Base-by-base conservation (phyloP, 2,888 invertebrate genomes). In the Athetis lepigone region DNA sequence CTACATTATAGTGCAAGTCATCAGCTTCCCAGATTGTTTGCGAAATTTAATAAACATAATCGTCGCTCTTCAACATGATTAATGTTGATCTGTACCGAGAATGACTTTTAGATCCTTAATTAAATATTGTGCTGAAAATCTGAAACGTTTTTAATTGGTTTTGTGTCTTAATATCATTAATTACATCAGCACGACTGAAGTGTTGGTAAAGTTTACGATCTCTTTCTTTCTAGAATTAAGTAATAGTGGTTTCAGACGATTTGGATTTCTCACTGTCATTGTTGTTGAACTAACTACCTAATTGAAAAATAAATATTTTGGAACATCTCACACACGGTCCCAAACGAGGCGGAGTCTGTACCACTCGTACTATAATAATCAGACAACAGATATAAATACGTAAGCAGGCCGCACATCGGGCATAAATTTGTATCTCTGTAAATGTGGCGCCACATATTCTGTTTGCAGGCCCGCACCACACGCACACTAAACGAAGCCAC, bases 41-140 rank as follows among this genome's bases (percentile, higher is more conserved):
- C 49, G 18, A 55, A 65, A 60, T 46, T 69, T 94, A 9, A 97
- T 97, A 50, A 96, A 66, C 57, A 64, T 36, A 25, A 52, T 39
- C 39, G 54, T 55, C 46, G 43, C 56, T 19, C 40, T 59, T 47
- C 39, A 43, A 59, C 39, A 59, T 78, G 70, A 75, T 79, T 59
- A 75, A 75, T 75, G 56, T 37, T 46, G 33, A 62, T 52, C 36
- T 21, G 47, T 45, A 55, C 21, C 21, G 19, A 33, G 11, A 46
- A 8, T 37, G 54, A 23, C 47, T 39, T 55, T 63, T 57, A 42
- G 47, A 47, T 58, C 55, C 27, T 40, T 54, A 36, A 51, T 51
- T 52, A 42, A 61, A 55, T 60, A 46, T 37, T 18, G 4, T 46
- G 57, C 70, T 19, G 25, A 65, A 47, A 65, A 2, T 29, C 50